Conservation (phyloP, 2,113 vertebrate genomes). For the Desmodus rotundus region DNA sequence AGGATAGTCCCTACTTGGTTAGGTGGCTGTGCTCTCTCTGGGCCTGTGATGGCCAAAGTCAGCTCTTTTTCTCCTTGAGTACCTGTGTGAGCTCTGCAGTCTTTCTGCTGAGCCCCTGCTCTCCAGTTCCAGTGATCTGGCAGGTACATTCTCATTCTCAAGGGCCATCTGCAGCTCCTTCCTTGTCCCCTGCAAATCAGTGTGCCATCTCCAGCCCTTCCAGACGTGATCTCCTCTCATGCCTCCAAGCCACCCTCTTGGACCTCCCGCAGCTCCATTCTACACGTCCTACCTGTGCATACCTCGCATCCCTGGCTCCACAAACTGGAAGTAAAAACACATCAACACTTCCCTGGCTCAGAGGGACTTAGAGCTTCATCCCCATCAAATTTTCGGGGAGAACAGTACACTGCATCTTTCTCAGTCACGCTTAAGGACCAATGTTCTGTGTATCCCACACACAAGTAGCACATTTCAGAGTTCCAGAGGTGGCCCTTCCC, state of each 20-base stretch:
- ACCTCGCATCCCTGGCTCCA: accelerated
- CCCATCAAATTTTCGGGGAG: not conserved
- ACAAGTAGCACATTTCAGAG: not conserved
- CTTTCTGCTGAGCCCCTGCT: not conserved
- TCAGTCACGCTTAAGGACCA: not conserved
- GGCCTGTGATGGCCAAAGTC: not conserved
- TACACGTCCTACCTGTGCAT: accelerated
- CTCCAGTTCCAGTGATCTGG: not conserved
- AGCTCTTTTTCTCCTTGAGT: not conserved
- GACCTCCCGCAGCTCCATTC: not conserved
- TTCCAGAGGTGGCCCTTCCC: not conserved
- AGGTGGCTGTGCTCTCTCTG: not conserved
- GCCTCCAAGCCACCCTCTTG: too few species aligned
- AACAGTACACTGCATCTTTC: not conserved
- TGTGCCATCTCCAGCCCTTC: not conserved
- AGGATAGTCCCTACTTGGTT: not conserved
- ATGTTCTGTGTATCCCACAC: not conserved
- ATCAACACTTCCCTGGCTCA: not conserved
- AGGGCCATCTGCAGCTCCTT: too few species aligned
- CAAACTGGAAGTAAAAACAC: not conserved
- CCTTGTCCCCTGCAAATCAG: not conserved
- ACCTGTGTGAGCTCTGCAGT: not conserved
- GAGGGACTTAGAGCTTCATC: not conserved
- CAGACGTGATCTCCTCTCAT: not conserved
- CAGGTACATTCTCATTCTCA: not conserved